Percentiles rank a stretch among this genome's conserved stretches.
phyloP scores from a whole-genome alignment of 2,888 invertebrate genomes.

The Diogma glabrata region DNA sequence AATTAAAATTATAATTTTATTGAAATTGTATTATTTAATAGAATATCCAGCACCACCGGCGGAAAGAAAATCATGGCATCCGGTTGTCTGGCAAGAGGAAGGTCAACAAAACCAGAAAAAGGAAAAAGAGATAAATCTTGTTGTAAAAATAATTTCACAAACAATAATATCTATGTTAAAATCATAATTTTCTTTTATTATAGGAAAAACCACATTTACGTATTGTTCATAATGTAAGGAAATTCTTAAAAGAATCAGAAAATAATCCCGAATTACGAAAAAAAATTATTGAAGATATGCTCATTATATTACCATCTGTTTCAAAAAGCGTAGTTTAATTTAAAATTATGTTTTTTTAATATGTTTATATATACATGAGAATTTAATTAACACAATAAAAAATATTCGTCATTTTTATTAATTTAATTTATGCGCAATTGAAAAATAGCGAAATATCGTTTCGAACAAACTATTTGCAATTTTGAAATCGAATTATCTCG shows the following conservation, averaged over 20 bases:
- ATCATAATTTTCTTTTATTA: slow-evolving; percentile 16
- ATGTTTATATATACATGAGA: too few species aligned
- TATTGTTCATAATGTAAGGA: slow-evolving; percentile 45
- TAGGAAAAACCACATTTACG: slow-evolving; percentile 50
- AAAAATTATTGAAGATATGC: slow-evolving; percentile 35
- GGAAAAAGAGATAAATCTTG: slow-evolving; percentile 22
- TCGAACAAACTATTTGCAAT: too few species aligned
- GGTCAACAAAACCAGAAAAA: slow-evolving; percentile 30
- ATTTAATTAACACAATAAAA: too few species aligned
- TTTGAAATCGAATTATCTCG: too few species aligned
- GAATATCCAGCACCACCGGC: slow-evolving; percentile 41
- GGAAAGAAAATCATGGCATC: slow-evolving; percentile 49
- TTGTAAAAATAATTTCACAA: slow-evolving; percentile 1
- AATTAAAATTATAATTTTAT: too few species aligned
- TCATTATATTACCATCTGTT: slow-evolving; percentile 29
- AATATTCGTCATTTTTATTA: too few species aligned
- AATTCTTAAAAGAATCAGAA: slow-evolving; percentile 35
- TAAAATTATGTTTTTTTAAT: too few species aligned
- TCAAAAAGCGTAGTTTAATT: slow-evolving; percentile 13
- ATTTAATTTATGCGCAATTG: too few species aligned
- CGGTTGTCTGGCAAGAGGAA: slow-evolving; percentile 50
- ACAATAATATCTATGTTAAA: slow-evolving; percentile 5
- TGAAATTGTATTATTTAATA: too few species aligned
- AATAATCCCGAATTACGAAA: slow-evolving; percentile 31
- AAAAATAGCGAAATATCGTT: too few species aligned